These are phyloP conservation scores for Recurvirostra avosetta DNA, from an alignment of 2,113 vertebrate species.

Conservation along the genomic window DNA sequence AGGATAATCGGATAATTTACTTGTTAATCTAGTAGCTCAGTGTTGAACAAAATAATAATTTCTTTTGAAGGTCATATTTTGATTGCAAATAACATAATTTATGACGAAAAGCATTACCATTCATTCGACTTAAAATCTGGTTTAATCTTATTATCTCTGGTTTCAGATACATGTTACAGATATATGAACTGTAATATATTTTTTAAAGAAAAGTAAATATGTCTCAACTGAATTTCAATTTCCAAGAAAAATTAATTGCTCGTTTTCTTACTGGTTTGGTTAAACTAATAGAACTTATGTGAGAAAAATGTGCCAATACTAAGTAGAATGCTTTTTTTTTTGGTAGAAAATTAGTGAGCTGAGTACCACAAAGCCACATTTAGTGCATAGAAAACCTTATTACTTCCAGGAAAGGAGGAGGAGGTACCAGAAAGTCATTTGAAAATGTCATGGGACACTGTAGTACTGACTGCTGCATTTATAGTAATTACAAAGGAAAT, in stretches of 20 bases:
- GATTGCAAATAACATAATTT: background rate
- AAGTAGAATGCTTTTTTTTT: background rate
- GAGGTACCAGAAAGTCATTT: background rate
- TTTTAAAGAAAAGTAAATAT: background rate
- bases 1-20: background rate
- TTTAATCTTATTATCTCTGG: background rate
- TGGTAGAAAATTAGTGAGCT: background rate
- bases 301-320: background rate
- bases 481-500: background rate
- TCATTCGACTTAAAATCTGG: background rate
- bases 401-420: background rate
- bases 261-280: background rate
- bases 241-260: background rate
- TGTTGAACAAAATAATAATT: background rate
- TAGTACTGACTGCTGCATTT: background rate
- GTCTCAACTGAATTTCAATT: background rate
- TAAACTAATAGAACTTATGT: background rate
- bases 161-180: background rate
- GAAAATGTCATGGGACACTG: conserved; percentile 12
- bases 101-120: background rate
- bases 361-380: background rate
- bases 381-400: background rate
- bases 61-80: background rate
- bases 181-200: background rate
- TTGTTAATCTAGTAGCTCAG: background rate